Percentiles rank a stretch among this genome's conserved stretches.
phyloP scores from a whole-genome alignment of 2,797 vertebrate genomes.

The Serranus cabrilla region DNA sequence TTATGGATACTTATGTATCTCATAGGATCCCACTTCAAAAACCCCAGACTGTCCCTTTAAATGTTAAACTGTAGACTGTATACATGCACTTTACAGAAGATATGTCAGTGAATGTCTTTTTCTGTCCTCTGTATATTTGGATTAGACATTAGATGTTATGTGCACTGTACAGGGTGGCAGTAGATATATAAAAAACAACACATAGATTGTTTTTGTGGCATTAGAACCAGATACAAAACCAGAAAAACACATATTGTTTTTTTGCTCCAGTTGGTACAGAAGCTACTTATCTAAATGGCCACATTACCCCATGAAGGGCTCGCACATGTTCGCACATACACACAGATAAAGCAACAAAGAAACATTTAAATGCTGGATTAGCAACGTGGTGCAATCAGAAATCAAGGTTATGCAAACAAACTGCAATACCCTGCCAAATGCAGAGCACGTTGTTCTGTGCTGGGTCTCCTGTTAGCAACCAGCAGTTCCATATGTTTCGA shows the following conservation, averaged over 20 bases:
- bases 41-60: too few species aligned
- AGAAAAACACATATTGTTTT: not conserved
- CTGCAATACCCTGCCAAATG: not conserved
- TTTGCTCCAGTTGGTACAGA: constrained; percentile 21
- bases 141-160: not conserved
- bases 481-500: not conserved
- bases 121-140: not conserved
- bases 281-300: constrained; percentile 29
- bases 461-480: constrained; percentile 8
- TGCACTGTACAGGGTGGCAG: not conserved
- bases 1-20: too few species aligned
- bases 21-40: too few species aligned
- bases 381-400: constrained; percentile 37
- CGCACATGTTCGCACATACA: constrained; percentile 8
- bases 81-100: too few species aligned
- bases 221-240: too few species aligned
- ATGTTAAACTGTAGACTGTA: too few species aligned
- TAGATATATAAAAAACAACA: not conserved
- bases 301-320: constrained; percentile 15
- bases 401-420: constrained; percentile 58
- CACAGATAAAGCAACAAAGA: constrained; percentile 28
- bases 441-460: constrained; percentile 5
- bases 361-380: constrained; percentile 46
- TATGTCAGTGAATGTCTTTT: not conserved
- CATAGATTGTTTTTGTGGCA: not conserved